Percentiles rank a stretch among this genome's conserved stretches.
These are phyloP conservation scores for Melanargia galathea DNA, from an alignment of 2,888 invertebrate species.

Conservation along the genomic window DNA sequence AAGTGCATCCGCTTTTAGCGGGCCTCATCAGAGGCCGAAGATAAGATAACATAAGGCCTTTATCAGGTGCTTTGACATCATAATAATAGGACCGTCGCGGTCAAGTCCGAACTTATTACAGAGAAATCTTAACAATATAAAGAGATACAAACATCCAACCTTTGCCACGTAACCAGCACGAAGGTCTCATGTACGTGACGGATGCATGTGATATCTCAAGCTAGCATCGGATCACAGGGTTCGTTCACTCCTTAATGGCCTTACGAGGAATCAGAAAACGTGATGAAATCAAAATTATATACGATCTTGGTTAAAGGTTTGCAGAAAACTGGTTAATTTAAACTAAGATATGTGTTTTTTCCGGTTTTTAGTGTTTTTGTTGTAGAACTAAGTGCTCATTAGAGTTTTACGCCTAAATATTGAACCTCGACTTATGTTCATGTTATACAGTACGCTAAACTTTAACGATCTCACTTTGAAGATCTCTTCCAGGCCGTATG, in stretches of 20 bases:
- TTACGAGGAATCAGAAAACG: slow-evolving; percentile 29
- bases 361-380: neutral
- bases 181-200: slow-evolving; percentile 31
- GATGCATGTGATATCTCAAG: slow-evolving; percentile 29
- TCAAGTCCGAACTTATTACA: slow-evolving; percentile 10
- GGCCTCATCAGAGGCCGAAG: too few relatives aligned
- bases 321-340: slow-evolving; percentile 23
- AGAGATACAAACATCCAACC: slow-evolving; percentile 17
- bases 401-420: neutral
- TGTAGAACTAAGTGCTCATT: neutral
- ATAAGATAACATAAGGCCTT: neutral
- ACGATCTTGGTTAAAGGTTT: slow-evolving; percentile 25
- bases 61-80: neutral
- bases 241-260: slow-evolving; percentile 24
- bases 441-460: too few relatives aligned
- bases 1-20: too few relatives aligned
- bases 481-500: too few relatives aligned
- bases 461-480: too few relatives aligned
- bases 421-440: too few relatives aligned
- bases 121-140: slow-evolving; percentile 9
- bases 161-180: slow-evolving; percentile 22
- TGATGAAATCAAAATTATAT: slow-evolving; percentile 29
- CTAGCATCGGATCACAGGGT: slow-evolving; percentile 27
- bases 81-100: neutral
- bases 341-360: neutral